Evolutionary conservation across 2,888 invertebrate genomes (phyloP).

Genomic region (Drosophila multiciliata): DNA sequence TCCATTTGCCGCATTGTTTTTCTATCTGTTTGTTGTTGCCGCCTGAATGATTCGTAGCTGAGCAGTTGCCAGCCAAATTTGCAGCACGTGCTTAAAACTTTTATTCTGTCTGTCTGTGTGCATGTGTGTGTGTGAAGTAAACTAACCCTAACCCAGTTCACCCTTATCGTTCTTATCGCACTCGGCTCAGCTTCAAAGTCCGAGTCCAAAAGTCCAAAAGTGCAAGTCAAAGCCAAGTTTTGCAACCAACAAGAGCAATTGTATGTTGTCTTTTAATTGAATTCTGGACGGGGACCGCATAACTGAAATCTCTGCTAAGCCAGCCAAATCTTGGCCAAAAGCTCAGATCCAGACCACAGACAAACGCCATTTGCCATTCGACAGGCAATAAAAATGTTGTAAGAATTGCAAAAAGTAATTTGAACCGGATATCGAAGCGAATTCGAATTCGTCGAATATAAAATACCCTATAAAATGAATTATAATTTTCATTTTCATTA

Average conservation of each 20-base stretch:
- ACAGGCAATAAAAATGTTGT: slow-evolving; percentile 79
- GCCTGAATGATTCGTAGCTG: slow-evolving; percentile 73
- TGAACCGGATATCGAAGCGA: slow-evolving; percentile 24
- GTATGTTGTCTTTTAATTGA: slow-evolving; percentile 79
- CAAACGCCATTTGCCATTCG: slow-evolving; percentile 59
- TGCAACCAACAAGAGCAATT: slow-evolving; percentile 56
- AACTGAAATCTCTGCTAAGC: slow-evolving; percentile 79
- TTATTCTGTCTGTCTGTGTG: not conserved
- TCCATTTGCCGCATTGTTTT: slow-evolving; percentile 73
- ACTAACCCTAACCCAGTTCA: slow-evolving; percentile 16
- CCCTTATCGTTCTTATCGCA: slow-evolving; percentile 52
- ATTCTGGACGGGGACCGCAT: slow-evolving; percentile 72
- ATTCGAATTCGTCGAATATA: not conserved
- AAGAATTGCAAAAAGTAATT: slow-evolving; percentile 68
- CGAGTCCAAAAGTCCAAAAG: slow-evolving; percentile 21
- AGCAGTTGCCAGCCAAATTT: slow-evolving; percentile 71
- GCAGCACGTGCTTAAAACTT: slow-evolving; percentile 68
- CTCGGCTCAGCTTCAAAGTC: slow-evolving; percentile 24
- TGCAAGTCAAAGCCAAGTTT: slow-evolving; percentile 31
- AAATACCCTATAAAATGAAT: slow-evolving; percentile 26
- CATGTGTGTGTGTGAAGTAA: slow-evolving; percentile 5
- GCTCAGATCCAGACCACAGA: slow-evolving; percentile 39
- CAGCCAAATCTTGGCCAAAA: slow-evolving; percentile 70
- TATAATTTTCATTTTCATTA: not conserved
- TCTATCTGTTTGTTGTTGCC: slow-evolving; percentile 66